Evolutionary conservation across 2,797 vertebrate species (phyloP), one percentile per base, ranked within the genome.

Genomic region (Syngnathus acus): DNA sequence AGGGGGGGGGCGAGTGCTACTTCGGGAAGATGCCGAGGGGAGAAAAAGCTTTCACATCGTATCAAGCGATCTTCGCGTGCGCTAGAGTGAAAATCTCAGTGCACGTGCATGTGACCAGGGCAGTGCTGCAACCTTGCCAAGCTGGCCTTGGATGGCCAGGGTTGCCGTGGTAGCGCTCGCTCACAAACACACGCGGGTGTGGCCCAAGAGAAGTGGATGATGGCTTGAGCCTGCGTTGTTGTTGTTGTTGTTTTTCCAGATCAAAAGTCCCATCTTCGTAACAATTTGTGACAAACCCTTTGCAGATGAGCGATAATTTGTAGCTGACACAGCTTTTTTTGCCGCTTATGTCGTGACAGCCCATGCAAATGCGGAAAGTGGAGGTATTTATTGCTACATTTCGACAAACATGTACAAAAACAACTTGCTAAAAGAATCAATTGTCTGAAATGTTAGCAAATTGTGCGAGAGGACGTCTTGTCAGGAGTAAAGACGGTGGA

Each of bases 81-180:
- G 40, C 75, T 72, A 73, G 77, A 77, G 59, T 54, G 42, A 80
- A 77, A 81, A 73, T 77, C 72, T 63, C 66, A 39, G 23, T 48
- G 68, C 57, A 71, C 62, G 68, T 9, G 59, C 73, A 73, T 39
- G 57, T 71, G 68, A 78, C 78, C 73, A 57, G 69, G 74, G 77
- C 78, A 64, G 73, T 80, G 71, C 64, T 71, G 65, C 72, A 76
- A 76, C 64, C 65, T 83, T 67, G 77, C 81, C 84, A 82, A 84
- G 64, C 85, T 76, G 77, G 72, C 79, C 77, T 80, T 74, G 60
- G 76, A 75, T 73, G 69, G 69, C 82, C 76, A 80, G 70, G 67
- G 87, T 87, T 86, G 79, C 79, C 75, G 86, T 85, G 83, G 79
- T 65, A 70, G 74, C 74, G 72, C 72, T 68, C 48, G 23, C 67